These are phyloP conservation scores for Armadillidium nasatum DNA, from an alignment of 1,140 invertebrate genomes.

Conservation along the genomic window DNA sequence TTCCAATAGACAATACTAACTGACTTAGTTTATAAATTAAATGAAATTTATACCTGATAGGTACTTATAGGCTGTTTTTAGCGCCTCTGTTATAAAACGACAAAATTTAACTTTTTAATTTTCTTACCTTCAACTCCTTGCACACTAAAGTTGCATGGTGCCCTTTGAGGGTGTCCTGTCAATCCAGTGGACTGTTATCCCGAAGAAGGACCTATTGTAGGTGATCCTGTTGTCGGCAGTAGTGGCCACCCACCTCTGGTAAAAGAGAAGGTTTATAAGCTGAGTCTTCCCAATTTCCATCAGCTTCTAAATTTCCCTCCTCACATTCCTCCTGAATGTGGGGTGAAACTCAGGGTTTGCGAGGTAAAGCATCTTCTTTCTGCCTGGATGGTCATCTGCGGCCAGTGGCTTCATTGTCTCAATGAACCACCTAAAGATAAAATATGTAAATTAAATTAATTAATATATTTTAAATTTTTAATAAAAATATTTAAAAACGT, in stretches of 20 bases:
- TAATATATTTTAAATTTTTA: too few relatives aligned
- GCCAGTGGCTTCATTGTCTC: not conserved
- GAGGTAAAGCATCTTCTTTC: not conserved
- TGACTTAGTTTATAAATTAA: not conserved
- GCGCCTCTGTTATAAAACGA: not conserved
- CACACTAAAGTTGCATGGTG: not conserved
- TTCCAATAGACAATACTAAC: too few relatives aligned
- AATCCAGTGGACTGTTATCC: conserved; percentile 1
- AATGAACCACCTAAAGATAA: conserved; percentile 17
- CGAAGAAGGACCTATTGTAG: not conserved
- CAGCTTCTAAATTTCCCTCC: not conserved
- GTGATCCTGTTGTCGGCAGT: not conserved
- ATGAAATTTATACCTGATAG: not conserved
- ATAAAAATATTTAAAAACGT: too few relatives aligned
- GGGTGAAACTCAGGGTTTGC: not conserved
- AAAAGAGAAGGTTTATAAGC: not conserved
- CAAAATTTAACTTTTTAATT: not conserved
- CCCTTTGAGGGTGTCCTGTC: conserved; percentile 1
- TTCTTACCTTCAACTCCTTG: not conserved
- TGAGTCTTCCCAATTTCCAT: not conserved
- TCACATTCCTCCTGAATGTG: too few relatives aligned
- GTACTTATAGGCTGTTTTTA: not conserved
- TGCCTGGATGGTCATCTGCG: not conserved
- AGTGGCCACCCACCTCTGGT: conserved; percentile 10
- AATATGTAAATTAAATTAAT: not conserved